A percentile compares a stretch with the other conserved stretches of the same genome.
phyloP scores from a whole-genome alignment of 2,888 invertebrate species.

The Lysandra coridon region DNA sequence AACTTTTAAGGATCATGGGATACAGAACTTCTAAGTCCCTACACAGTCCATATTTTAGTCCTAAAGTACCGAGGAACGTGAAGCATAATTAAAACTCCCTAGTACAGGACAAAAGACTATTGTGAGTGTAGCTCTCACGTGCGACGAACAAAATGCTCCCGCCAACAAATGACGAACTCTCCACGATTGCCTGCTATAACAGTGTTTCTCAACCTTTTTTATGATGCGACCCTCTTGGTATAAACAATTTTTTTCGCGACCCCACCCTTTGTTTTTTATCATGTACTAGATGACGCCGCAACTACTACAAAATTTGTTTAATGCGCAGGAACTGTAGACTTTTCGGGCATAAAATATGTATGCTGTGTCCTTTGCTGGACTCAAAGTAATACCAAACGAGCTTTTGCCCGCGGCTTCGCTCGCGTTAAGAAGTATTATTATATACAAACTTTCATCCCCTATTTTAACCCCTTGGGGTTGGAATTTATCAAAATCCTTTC shows the following conservation, averaged over 20 bases:
- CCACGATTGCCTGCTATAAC: slow-evolving; percentile 8
- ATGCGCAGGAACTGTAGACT: too few species aligned
- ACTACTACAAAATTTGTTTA: too few species aligned
- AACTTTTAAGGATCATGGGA: slow-evolving; percentile 1
- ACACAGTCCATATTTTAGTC: background rate
- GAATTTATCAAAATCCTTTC: too few species aligned
- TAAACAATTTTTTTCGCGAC: background rate
- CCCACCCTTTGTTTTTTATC: background rate
- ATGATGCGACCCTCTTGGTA: background rate
- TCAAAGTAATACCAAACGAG: too few species aligned
- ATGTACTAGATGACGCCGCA: background rate
- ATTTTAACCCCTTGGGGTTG: too few species aligned
- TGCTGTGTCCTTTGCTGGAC: too few species aligned
- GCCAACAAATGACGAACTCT: slow-evolving; percentile 22
- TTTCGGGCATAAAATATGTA: too few species aligned
- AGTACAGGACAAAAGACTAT: slow-evolving; percentile 24
- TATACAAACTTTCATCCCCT: too few species aligned
- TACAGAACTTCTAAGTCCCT: background rate
- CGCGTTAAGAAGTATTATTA: too few species aligned
- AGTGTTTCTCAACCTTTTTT: background rate
- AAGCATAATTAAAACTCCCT: slow-evolving; percentile 21
- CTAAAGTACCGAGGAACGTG: slow-evolving; percentile 15
- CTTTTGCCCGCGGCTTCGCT: too few species aligned
- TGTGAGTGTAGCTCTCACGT: slow-evolving; percentile 4
- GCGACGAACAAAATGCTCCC: slow-evolving; percentile 9